These are phyloP conservation scores for Nipponia nippon DNA, from an alignment of 2,113 vertebrate genomes.

Conservation along the genomic window DNA sequence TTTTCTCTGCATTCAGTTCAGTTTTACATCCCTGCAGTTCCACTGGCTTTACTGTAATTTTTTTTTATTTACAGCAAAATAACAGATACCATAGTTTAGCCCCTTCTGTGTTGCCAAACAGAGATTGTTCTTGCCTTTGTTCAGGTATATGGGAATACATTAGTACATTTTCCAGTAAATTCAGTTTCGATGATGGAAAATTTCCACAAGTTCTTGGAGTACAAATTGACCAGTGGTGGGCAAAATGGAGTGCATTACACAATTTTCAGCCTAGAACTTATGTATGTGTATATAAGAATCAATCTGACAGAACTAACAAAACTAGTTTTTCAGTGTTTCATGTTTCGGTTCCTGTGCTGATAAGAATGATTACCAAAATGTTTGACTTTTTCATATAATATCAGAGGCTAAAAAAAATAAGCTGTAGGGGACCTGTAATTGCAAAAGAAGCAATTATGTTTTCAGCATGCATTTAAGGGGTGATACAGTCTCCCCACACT, in stretches of 20 bases:
- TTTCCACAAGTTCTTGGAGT: not conserved
- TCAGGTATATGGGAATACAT: not conserved
- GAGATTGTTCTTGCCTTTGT: not conserved
- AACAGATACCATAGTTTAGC: not conserved
- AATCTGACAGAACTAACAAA: not conserved
- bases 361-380: not conserved
- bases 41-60: not conserved
- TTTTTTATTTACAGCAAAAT: not conserved
- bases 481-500: accelerated
- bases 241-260: not conserved
- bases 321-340: not conserved
- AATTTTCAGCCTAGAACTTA: not conserved
- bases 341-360: not conserved
- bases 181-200: not conserved
- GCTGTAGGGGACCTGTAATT: not conserved
- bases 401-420: not conserved
- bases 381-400: not conserved
- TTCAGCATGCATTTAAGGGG: not conserved
- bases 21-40: not conserved
- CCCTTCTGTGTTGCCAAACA: not conserved
- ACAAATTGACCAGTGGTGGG: not conserved
- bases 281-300: not conserved
- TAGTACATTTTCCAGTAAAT: not conserved
- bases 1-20: not conserved
- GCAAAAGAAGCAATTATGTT: not conserved